phyloP scores from a whole-genome alignment of 2,797 vertebrate genomes.

The Gymnothorax javanicus region DNA sequence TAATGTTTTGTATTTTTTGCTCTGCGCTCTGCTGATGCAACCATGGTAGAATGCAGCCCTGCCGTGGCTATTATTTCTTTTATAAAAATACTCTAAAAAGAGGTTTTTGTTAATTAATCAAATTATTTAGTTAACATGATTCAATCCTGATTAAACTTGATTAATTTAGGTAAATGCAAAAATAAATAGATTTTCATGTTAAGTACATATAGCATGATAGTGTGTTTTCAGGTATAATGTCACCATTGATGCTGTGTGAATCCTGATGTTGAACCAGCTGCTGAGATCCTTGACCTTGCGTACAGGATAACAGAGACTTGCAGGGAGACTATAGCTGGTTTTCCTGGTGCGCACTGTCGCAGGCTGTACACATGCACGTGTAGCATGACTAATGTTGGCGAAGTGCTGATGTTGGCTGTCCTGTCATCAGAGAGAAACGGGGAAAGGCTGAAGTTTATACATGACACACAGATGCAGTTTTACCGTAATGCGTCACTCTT shows the following conservation, averaged over 20 bases:
- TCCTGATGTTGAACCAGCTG: not conserved
- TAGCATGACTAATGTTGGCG: not conserved
- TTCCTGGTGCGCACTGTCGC: no score
- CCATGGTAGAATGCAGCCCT: not conserved
- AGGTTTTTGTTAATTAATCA: not conserved
- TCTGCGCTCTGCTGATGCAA: not conserved
- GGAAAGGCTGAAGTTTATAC: not conserved
- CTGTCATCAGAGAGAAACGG: not conserved
- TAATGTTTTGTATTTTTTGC: no score
- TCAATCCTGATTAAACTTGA: no score
- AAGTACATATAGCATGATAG: not conserved
- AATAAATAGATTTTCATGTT: no score
- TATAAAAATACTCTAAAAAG: not conserved
- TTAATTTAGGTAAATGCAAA: no score
- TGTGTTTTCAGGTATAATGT: not conserved
- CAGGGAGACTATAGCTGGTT: no score
- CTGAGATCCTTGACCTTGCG: not conserved
- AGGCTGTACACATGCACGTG: not conserved
- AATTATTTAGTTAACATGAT: no score
- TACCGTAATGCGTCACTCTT: not conserved
- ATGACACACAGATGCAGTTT: not conserved
- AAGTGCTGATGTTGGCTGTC: not conserved
- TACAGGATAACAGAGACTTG: not conserved
- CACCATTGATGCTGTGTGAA: no score
- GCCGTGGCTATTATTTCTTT: not conserved